Conservation (phyloP, 2,113 vertebrate genomes). For the Xiphophorus maculatus region DNA sequence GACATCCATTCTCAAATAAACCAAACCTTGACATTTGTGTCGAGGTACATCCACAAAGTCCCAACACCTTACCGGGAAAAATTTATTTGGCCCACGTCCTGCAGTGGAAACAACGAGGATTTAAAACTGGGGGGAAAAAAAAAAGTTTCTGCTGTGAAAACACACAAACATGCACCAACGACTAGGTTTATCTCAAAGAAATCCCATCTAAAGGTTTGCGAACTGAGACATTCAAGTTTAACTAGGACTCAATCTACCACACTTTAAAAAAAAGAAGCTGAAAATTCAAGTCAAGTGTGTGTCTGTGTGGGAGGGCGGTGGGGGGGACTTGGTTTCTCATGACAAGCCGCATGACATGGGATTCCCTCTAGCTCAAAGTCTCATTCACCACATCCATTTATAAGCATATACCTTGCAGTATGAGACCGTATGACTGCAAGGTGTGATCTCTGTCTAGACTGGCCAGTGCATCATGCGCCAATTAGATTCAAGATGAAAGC, state of each 20-base stretch:
- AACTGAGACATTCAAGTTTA: neutral
- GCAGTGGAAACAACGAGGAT: no score
- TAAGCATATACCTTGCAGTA: neutral
- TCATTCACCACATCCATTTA: neutral
- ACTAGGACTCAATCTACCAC: neutral
- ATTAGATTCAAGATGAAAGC: conserved; percentile 34
- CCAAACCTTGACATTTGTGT: no score
- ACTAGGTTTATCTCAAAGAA: no score
- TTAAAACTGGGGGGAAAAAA: no score
- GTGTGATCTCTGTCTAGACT: conserved; percentile 45
- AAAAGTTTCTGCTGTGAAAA: neutral
- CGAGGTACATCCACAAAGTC: neutral
- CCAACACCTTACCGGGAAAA: neutral
- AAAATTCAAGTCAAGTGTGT: neutral
- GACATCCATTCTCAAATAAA: no score
- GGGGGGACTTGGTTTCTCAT: no score
- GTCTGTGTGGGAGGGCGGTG: no score
- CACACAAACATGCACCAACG: no score
- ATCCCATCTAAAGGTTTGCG: no score
- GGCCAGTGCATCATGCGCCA: conserved; percentile 37
- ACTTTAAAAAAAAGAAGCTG: neutral
- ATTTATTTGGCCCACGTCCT: neutral
- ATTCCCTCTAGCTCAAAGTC: neutral
- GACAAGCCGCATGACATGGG: no score
- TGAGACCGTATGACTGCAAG: conserved; percentile 14